Evolutionary conservation across 2,888 invertebrate genomes (phyloP).

Genomic region (Taenaris catops): DNA sequence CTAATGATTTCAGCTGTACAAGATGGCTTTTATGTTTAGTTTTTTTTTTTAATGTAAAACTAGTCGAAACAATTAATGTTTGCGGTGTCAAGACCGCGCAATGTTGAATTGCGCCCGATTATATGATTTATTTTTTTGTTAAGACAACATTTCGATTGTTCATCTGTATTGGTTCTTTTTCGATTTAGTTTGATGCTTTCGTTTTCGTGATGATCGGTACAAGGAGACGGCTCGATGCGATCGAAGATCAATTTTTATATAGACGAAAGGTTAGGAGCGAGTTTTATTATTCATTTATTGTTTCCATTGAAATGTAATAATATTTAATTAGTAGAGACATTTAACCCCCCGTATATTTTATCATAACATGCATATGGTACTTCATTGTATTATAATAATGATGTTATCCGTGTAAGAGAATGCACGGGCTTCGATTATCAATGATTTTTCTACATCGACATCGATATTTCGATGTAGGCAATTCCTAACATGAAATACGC

Average conservation of each 20-base stretch:
- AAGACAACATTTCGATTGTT: constrained; percentile 28
- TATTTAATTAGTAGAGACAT: constrained; percentile 31
- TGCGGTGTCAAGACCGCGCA: constrained; percentile 31
- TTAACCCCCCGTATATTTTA: constrained; percentile 50
- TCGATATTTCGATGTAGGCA: constrained; percentile 17
- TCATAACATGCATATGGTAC: constrained; percentile 50
- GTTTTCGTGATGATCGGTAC: constrained; percentile 24
- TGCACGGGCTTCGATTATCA: constrained; percentile 58
- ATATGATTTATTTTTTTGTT: constrained; percentile 45
- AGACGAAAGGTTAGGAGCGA: constrained; percentile 37
- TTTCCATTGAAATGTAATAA: constrained; percentile 56
- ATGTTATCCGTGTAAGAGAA: constrained; percentile 44
- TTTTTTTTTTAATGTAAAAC: constrained; percentile 51
- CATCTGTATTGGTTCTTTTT: constrained; percentile 2
- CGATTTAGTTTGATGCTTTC: constrained; percentile 17
- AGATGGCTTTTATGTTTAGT: constrained; percentile 41
- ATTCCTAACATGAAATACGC: constrained; percentile 9
- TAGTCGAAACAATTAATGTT: constrained; percentile 47
- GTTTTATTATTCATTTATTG: constrained; percentile 79
- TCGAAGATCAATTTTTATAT: constrained; percentile 32
- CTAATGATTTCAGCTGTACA: constrained; percentile 68
- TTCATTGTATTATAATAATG: constrained; percentile 41
- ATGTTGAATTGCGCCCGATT: constrained; percentile 49
- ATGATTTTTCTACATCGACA: constrained; percentile 24
- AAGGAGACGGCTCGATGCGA: constrained; percentile 25